Conservation (phyloP, 2,797 vertebrate genomes). For the Enteromius unitaeniatus region DNA sequence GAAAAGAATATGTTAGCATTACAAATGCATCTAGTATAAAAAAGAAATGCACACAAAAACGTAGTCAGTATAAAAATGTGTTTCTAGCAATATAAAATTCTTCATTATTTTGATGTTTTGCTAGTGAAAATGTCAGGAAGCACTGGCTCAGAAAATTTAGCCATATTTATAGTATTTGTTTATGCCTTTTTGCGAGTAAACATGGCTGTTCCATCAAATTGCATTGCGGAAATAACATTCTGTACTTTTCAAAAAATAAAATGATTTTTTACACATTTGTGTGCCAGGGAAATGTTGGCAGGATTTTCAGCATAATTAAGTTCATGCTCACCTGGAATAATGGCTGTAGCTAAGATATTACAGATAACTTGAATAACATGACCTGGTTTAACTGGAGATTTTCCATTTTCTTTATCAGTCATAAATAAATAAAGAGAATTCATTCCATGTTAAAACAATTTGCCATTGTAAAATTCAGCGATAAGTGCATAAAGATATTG, state of each 20-base stretch:
- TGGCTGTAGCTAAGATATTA: not conserved
- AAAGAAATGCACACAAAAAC: no score
- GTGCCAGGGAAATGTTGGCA: not conserved
- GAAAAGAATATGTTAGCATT: not conserved
- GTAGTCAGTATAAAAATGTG: not conserved
- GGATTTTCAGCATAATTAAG: conserved; percentile 20
- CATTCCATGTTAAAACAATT: conserved; percentile 5
- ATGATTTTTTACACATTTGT: not conserved
- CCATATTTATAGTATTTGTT: not conserved
- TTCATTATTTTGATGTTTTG: not conserved
- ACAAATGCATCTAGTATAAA: not conserved
- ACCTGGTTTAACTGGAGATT: conserved; percentile 3
- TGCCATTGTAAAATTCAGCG: not conserved
- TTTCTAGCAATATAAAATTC: not conserved
- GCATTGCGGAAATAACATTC: not conserved
- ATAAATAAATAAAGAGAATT: conserved; percentile 12
- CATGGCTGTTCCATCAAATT: not conserved
- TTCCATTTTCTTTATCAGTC: conserved; percentile 13
- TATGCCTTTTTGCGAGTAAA: not conserved
- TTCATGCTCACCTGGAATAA: conserved; percentile 13
- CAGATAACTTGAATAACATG: not conserved
- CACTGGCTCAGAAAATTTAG: not conserved
- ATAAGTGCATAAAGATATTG: not conserved
- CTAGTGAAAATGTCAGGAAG: not conserved
- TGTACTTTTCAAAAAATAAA: not conserved